A percentile compares a stretch with the other conserved stretches of the same genome.
These are phyloP conservation scores for Caenorhabditis wallacei DNA, from an alignment of 2,888 invertebrate species.

Conservation along the genomic window DNA sequence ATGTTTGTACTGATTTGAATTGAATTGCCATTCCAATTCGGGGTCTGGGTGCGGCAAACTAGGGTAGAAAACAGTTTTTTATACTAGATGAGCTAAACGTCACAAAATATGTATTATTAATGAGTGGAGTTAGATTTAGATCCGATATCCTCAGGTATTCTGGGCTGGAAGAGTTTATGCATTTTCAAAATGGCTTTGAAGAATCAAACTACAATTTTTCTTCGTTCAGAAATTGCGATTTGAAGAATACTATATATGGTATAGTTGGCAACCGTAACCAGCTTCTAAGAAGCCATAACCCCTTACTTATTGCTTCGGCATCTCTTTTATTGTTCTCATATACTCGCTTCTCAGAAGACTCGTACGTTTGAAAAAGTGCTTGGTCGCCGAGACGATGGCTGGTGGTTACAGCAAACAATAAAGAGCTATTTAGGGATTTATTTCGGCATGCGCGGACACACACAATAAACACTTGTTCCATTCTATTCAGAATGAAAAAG, in stretches of 20 bases:
- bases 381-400: constrained; percentile 26
- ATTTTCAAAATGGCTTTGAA: background rate
- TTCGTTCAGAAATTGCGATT: background rate
- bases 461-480: constrained; percentile 60
- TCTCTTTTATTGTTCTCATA: background rate
- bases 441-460: constrained; percentile 62
- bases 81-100: too few relatives aligned
- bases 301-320: constrained; percentile 19
- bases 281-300: constrained; percentile 41
- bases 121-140: background rate
- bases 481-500: constrained; percentile 10
- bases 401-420: constrained; percentile 59
- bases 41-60: constrained; percentile 9
- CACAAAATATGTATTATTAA: background rate
- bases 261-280: constrained; percentile 11
- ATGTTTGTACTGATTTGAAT: constrained; percentile 59
- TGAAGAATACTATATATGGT: background rate
- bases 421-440: constrained; percentile 64
- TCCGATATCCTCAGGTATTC: background rate
- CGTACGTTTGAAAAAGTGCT: constrained; percentile 48
- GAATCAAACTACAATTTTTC: too few relatives aligned
- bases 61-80: background rate
- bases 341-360: constrained; percentile 14
- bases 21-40: constrained; percentile 31
- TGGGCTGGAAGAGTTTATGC: background rate